Percentiles rank a stretch among this genome's conserved stretches.
phyloP scores from a whole-genome alignment of 2,888 invertebrate genomes.

The Serrognathus titanus region DNA sequence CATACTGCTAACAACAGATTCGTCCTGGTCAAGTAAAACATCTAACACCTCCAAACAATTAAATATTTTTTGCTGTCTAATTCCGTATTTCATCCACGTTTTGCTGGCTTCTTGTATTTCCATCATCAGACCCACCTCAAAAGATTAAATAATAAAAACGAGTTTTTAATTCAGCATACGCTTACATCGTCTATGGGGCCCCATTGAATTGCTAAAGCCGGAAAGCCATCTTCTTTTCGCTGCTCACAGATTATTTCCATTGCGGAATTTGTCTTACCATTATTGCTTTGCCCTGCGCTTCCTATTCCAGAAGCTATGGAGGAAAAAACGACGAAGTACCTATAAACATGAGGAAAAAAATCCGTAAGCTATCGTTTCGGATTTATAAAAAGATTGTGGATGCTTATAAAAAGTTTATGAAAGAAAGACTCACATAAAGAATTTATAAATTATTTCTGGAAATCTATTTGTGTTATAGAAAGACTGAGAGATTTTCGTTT shows the following conservation, averaged over 20 bases:
- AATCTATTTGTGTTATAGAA: not conserved
- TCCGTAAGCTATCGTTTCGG: too few species aligned
- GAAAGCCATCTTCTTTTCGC: slow-evolving; percentile 65
- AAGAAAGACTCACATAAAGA: too few species aligned
- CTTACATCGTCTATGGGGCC: slow-evolving; percentile 88
- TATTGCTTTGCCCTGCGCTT: slow-evolving; percentile 87
- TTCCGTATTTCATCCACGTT: slow-evolving; percentile 49
- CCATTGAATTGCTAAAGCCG: slow-evolving; percentile 87
- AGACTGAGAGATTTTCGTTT: too few species aligned
- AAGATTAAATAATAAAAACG: not conserved
- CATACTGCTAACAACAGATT: slow-evolving; percentile 74
- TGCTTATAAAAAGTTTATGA: too few species aligned
- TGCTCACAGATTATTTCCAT: slow-evolving; percentile 86
- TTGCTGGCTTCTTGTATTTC: slow-evolving; percentile 17
- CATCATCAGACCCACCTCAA: slow-evolving; percentile 22
- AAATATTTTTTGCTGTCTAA: slow-evolving; percentile 63
- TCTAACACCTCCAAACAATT: slow-evolving; percentile 64
- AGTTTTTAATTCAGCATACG: slow-evolving; percentile 12
- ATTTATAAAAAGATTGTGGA: too few species aligned
- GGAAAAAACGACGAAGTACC: slow-evolving; percentile 83
- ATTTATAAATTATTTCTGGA: not conserved
- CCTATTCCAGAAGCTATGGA: slow-evolving; percentile 90
- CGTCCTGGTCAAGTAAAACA: slow-evolving; percentile 63
- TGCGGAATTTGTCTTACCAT: slow-evolving; percentile 84
- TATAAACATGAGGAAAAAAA: not conserved